Evolutionary conservation across 2,888 invertebrate genomes (phyloP).

Genomic region (Drepana falcataria): DNA sequence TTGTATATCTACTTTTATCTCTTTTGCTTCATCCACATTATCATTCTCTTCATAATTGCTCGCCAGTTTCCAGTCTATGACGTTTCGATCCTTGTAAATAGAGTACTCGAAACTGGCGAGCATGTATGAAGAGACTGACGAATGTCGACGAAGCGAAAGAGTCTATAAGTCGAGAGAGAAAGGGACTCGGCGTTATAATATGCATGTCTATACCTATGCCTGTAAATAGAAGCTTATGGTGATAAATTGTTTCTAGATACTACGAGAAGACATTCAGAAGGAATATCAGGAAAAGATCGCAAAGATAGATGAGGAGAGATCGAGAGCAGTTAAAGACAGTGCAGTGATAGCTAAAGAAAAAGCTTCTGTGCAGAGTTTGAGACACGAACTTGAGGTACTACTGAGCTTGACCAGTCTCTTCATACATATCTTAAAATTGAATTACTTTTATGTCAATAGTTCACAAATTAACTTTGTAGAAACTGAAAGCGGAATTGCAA

Average conservation of each 20-base stretch:
- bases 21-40: too few species aligned
- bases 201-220: too few species aligned
- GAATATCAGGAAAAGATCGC: conserved; percentile 61
- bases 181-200: background rate
- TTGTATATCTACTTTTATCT: too few species aligned
- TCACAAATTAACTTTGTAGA: conserved; percentile 33
- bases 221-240: too few species aligned
- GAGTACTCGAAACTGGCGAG: too few species aligned
- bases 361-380: conserved; percentile 51
- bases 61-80: too few species aligned
- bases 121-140: too few species aligned
- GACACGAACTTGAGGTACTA: conserved; percentile 62
- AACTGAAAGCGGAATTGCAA: conserved; percentile 64
- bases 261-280: conserved; percentile 63
- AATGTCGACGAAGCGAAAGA: too few species aligned
- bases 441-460: background rate
- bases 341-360: conserved; percentile 57
- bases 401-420: background rate
- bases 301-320: conserved; percentile 61
- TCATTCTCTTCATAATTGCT: background rate
- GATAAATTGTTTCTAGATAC: conserved; percentile 31
- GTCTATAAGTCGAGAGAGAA: background rate
- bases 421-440: background rate
- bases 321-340: conserved; percentile 51
- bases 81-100: too few species aligned